Base-by-base conservation (phyloP, 2,888 invertebrate species). In the Choristoneura rosaceana region DNA sequence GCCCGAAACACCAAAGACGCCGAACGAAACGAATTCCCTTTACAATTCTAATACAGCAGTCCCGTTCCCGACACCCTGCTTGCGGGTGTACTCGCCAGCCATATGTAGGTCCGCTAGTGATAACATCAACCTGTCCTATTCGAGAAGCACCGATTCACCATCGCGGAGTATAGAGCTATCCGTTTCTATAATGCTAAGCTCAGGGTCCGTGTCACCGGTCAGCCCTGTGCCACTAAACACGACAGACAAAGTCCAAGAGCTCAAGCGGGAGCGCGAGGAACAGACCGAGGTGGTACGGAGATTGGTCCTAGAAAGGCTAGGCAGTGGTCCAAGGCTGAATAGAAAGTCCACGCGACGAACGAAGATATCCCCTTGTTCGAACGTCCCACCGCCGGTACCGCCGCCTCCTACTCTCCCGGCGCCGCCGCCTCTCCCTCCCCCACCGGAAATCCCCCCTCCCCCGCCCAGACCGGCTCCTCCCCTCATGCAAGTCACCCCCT, bases 241-340 rank as follows among this genome's bases (percentile, higher is more conserved):
- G 3, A 95, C 95, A 1, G 94, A 95, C 71, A 96, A 96, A 84
- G 94, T 97, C 69, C 97, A 97, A 84, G 96, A 97, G 90, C 95
- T 98, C 47, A 96, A 96, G 76, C 95, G 96, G 82, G 97, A 97
- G 84, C 94, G 97, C 70, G 96, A 96, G 52, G 96, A 97, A 83
- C 97, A 98, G 88, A 98, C 97, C 76, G 97, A 96, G 84, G 94
- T 98, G 38, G 97, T 98, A 62, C 96, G 98, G 81, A 96, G 98
- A 85, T 93, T 98, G 89, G 96, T 98, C 67, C 95, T 98, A 95
- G 97, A 97, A 82, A 96, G 97, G 87, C 92, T 97, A 80, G 93
- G 93, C 0, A 86, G 82, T 55, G 87, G 81, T 0, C 80, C 84
- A 33, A 80, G 85, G 3, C 75, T 75, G 4, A 78, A 79, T 5